Conservation (phyloP, 2,113 vertebrate species). For the Alexandromys fortis region DNA sequence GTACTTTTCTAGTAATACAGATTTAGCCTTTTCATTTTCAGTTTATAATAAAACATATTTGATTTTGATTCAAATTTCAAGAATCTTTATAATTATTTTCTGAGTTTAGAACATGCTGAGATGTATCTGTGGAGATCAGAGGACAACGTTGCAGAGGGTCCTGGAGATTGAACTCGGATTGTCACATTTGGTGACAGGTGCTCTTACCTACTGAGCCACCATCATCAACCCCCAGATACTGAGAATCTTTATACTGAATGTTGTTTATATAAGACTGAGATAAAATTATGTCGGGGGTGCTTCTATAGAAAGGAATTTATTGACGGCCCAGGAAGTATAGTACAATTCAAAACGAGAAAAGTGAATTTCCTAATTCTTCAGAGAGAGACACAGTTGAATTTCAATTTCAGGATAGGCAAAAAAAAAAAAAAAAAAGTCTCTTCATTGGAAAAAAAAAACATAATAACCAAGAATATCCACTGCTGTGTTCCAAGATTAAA, state of each 20-base stretch:
- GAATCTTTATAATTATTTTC: not conserved
- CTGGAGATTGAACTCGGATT: not conserved
- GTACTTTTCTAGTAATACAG: not conserved
- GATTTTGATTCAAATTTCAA: slow-evolving; percentile 1
- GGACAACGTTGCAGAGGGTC: not conserved
- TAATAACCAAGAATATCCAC: not conserved
- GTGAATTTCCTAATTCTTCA: not conserved
- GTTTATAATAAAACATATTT: not conserved
- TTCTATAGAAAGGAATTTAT: not conserved
- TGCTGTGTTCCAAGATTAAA: not conserved
- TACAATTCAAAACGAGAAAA: not conserved
- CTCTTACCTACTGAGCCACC: not conserved
- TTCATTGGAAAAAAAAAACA: not conserved
- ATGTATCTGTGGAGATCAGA: not conserved
- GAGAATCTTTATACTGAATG: not conserved
- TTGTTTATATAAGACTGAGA: slow-evolving; percentile 30
- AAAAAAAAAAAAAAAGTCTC: not conserved
- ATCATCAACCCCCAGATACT: not conserved
- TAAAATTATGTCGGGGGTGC: not conserved
- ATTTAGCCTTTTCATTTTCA: not conserved
- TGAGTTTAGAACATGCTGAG: not conserved
- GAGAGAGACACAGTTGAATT: not conserved
- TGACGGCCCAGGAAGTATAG: not conserved
- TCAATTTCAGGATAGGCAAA: not conserved
- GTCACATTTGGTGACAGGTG: not conserved